These are phyloP conservation scores for Ivindomyrus marchei DNA, from an alignment of 2,113 vertebrate species.

Conservation along the genomic window DNA sequence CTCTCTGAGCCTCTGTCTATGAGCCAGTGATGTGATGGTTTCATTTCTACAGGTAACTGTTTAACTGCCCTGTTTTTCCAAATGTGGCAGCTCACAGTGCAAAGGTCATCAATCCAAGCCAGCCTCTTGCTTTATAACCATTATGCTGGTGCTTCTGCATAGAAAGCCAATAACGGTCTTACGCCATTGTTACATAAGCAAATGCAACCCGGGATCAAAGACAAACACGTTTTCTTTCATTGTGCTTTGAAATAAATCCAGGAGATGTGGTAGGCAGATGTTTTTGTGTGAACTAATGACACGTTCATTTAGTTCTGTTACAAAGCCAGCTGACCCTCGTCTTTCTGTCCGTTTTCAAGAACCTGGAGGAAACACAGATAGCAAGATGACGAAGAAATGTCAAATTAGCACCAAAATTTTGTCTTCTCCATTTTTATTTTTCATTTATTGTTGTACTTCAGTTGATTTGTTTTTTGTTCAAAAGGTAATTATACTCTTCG, in stretches of 20 bases:
- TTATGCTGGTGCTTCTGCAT: background rate
- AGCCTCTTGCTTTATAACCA: background rate
- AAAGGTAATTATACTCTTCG: background rate
- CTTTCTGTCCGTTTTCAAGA: background rate
- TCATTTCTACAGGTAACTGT: background rate
- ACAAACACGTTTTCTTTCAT: background rate
- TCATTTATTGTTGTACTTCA: background rate
- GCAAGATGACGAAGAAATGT: background rate
- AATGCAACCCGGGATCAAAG: background rate
- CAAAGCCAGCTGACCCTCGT: background rate
- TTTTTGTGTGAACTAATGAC: background rate
- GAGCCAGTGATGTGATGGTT: background rate
- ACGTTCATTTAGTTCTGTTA: background rate
- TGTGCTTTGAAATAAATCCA: background rate
- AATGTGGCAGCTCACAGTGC: conserved; percentile 6
- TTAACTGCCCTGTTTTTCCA: conserved; percentile 11
- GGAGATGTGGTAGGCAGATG: background rate
- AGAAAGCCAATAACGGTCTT: background rate
- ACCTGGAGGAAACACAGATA: background rate
- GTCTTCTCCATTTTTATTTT: background rate
- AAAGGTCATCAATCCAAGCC: conserved; percentile 2
- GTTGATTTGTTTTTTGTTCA: background rate
- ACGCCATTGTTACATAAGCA: background rate
- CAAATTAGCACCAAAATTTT: background rate
- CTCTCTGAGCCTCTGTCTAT: background rate